Conservation (phyloP, 64 coral and sea anemone genomes). For the Cladopsammia gracilis region DNA sequence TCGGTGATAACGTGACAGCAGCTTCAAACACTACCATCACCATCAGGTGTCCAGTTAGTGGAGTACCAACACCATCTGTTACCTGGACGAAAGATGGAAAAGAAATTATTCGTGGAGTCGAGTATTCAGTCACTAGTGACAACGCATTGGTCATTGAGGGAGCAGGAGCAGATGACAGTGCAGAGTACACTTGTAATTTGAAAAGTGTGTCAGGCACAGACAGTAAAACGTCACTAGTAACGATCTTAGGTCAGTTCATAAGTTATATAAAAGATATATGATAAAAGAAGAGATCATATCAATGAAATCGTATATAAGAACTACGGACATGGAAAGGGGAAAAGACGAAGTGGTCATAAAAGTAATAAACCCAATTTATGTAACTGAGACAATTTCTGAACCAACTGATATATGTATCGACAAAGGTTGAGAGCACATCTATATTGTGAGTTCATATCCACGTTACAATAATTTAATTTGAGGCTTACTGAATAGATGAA, state of each 20-base stretch:
- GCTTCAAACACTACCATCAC: conserved; percentile 72
- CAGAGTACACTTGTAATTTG: conserved; percentile 30
- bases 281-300: no score
- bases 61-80: conserved; percentile 74
- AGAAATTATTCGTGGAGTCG: background rate
- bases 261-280: background rate
- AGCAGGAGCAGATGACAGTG: conserved; percentile 32
- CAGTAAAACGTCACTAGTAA: background rate
- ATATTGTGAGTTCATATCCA: no score
- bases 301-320: no score
- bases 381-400: no score
- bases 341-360: no score
- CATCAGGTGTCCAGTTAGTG: conserved; percentile 64
- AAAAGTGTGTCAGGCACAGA: conserved; percentile 16
- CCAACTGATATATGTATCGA: no score
- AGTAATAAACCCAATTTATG: no score
- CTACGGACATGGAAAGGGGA: no score
- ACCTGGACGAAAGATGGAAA: conserved; percentile 72
- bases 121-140: conserved; percentile 12
- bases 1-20: conserved; percentile 84
- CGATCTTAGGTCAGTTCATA: conserved; percentile 5
- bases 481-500: no score
- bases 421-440: no score
- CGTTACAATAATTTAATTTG: no score
- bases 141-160: conserved; percentile 38